phyloP scores from a whole-genome alignment of 2,113 vertebrate species.

The Prietella phreatophila region DNA sequence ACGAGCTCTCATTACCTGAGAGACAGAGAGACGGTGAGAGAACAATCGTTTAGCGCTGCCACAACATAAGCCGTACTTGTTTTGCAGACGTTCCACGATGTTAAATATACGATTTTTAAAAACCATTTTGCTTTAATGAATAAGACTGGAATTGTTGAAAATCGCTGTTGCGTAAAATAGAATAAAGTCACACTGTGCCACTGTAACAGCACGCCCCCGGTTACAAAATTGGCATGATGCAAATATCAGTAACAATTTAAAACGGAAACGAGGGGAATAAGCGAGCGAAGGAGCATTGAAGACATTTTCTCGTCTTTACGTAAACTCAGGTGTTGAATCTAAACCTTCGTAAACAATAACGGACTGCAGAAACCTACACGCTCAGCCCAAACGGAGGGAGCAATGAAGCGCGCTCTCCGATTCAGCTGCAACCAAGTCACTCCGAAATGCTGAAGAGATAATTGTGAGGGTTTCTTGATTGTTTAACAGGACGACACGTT shows the following conservation, averaged over 20 bases:
- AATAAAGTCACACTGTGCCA: neutral
- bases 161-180: neutral
- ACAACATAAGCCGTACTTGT: neutral
- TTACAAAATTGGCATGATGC: neutral
- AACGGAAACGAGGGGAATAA: neutral
- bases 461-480: slow-evolving; percentile 50
- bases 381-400: slow-evolving; percentile 41
- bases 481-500: slow-evolving; percentile 47
- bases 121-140: neutral
- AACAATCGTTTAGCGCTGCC: neutral
- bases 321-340: slow-evolving; percentile 32
- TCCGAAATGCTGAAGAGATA: slow-evolving; percentile 40
- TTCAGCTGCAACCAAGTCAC: slow-evolving; percentile 44
- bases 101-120: neutral
- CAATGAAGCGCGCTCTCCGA: slow-evolving; percentile 41
- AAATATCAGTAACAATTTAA: neutral
- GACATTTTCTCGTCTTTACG: slow-evolving; percentile 33
- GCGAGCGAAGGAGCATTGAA: neutral
- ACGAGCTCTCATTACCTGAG: neutral
- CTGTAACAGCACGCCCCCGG: neutral
- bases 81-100: neutral
- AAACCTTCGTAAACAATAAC: slow-evolving; percentile 47
- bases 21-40: neutral
- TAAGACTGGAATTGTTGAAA: neutral
- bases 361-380: slow-evolving; percentile 46